Evolutionary conservation across 2,888 invertebrate species (phyloP).

Genomic region (Agriopis leucophaearia): DNA sequence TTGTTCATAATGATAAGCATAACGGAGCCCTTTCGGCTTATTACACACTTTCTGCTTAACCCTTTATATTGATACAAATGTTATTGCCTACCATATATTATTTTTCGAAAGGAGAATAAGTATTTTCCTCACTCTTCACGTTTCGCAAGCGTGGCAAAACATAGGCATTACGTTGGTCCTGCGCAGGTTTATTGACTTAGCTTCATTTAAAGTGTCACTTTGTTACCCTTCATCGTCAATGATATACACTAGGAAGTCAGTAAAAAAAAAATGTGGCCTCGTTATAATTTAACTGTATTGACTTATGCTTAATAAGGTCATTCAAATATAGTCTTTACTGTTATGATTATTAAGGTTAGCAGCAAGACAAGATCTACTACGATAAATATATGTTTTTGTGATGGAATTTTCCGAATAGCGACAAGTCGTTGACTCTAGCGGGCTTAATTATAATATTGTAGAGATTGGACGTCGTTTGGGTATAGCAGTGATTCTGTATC

Average conservation of each 20-base stretch:
- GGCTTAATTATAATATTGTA: conserved; percentile 48
- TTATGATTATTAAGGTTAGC: conserved; percentile 28
- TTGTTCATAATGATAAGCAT: too few relatives aligned
- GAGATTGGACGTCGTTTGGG: conserved; percentile 46
- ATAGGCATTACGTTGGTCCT: conserved; percentile 42
- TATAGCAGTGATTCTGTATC: conserved; percentile 62
- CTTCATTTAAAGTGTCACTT: conserved; percentile 16
- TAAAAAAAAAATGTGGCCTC: conserved; percentile 22
- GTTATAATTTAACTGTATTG: conserved; percentile 13
- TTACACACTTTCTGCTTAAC: too few relatives aligned
- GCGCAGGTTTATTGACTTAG: conserved; percentile 14
- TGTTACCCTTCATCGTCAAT: conserved; percentile 18
- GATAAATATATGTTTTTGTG: conserved; percentile 13
- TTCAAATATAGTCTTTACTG: conserved; percentile 28
- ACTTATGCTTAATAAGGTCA: conserved; percentile 13
- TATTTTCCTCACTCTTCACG: conserved; percentile 54
- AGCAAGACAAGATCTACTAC: conserved; percentile 5
- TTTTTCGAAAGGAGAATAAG: conserved; percentile 66
- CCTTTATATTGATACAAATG: conserved; percentile 68
- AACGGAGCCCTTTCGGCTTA: too few relatives aligned
- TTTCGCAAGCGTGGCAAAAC: conserved; percentile 55
- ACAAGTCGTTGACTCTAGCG: conserved; percentile 58
- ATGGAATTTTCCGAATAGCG: conserved; percentile 46
- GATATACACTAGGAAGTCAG: conserved; percentile 31
- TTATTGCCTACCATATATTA: conserved; percentile 55